Evolutionary conservation across 2,797 vertebrate genomes (phyloP).

Genomic region (Avahi laniger): DNA sequence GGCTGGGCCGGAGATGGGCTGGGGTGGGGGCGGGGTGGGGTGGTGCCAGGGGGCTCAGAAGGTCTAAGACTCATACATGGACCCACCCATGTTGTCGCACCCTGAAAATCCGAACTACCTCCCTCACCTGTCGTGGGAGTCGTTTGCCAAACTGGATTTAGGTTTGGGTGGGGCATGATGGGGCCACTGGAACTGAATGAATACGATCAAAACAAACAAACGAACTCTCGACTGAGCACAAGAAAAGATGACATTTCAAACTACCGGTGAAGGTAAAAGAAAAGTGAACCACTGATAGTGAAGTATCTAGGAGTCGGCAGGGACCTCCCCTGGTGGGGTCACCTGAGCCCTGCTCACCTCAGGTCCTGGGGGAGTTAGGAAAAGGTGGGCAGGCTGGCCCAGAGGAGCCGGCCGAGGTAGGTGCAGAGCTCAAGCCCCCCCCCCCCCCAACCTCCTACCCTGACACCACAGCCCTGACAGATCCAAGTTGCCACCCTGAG

Average conservation of each 20-base stretch:
- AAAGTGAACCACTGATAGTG: slow-evolving; percentile 85
- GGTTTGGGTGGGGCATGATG: slow-evolving; percentile 63
- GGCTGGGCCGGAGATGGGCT: slow-evolving; percentile 56
- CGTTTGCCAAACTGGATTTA: slow-evolving; percentile 16
- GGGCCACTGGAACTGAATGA: slow-evolving; percentile 70
- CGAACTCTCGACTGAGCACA: slow-evolving; percentile 76
- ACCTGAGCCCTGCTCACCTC: slow-evolving; percentile 55
- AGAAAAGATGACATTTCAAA: slow-evolving; percentile 77
- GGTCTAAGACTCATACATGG: slow-evolving; percentile 15
- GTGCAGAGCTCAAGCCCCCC: slow-evolving; percentile 36
- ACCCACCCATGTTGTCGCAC: slow-evolving; percentile 34
- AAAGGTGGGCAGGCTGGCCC: slow-evolving; percentile 20
- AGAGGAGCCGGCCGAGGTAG: slow-evolving; percentile 39
- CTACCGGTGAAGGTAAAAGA: slow-evolving; percentile 82
- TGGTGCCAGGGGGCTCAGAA: slow-evolving; percentile 58
- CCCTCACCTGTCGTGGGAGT: slow-evolving; percentile 37
- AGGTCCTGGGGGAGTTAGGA: neutral
- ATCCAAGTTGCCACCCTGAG: slow-evolving; percentile 36
- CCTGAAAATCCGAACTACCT: neutral
- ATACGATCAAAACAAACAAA: slow-evolving; percentile 78
- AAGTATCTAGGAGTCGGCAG: slow-evolving; percentile 84
- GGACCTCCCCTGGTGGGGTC: slow-evolving; percentile 33
- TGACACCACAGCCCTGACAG: slow-evolving; percentile 33
- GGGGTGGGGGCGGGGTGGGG: neutral
- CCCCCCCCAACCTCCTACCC: slow-evolving; percentile 31